Base-by-base conservation (phyloP, 2,888 invertebrate genomes). In the Diplolepis rosae region DNA sequence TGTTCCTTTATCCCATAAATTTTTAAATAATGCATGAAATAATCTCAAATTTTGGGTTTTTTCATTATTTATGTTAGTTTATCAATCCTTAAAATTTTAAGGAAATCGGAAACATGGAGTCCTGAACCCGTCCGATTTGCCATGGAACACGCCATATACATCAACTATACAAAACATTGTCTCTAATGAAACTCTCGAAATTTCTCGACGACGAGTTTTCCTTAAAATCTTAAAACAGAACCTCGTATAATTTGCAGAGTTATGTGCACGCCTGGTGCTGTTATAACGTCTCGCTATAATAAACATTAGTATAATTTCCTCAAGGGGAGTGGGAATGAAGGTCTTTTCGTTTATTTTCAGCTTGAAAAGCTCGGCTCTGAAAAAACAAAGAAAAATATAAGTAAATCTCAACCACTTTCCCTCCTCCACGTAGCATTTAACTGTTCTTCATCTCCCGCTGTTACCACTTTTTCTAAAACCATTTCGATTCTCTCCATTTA, bases 301-400 rank as follows among this genome's bases (percentile, higher is more conserved):
- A 80, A 81, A 79, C 80, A 81, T 81, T 81, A 79, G 81, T 61
- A 61, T 77, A 81, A 81, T 81, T 80, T 73, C 75, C 76, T 68
- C 42, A 56, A 48, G 32, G 45, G 30, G 22, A 56, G 24, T 35
- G 11, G 24, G 9, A n/a, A 18, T 5, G 54, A 15, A 4, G 15
- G 30, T 35, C 24, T 13, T 39, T 61, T 61, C 35, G 39, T 22
- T 5, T 61, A 27, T 24, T n/a, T 22, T 61, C 15, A 61, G 35
- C 35, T 61, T 24, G 22, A 11, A 39, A 39, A 61, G 35, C 30
- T 54, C 18, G 28, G 30, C 18, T 54, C n/a, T n/a, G 9, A 35
- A 56, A 56, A 39, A 18, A 22, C 3, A n/a, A 22, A 56, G 13
- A 61, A 35, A 61, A 61, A 18, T 39, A 61, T 32, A 24, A 22